Evolutionary conservation across 2,888 invertebrate species (phyloP).

Genomic region (Steinernema hermaphroditum): DNA sequence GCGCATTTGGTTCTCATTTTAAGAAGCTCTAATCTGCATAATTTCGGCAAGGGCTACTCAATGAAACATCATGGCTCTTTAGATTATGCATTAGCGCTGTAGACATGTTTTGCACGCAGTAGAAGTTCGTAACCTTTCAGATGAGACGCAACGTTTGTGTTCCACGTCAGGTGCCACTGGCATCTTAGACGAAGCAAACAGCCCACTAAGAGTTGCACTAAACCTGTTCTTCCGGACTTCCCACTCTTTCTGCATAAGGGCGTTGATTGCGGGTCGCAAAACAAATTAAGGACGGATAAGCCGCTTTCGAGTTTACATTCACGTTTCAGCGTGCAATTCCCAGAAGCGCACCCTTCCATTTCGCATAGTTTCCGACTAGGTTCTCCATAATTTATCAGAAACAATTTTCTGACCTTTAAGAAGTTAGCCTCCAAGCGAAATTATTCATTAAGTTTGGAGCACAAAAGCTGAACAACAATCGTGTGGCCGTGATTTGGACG

Average conservation of each 20-base stretch:
- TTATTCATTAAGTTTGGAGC: no score
- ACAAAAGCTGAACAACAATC: no score
- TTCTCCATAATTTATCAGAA: no score
- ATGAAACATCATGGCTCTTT: background rate
- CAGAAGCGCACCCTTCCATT: no score
- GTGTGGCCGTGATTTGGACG: no score
- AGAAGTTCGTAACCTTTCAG: background rate
- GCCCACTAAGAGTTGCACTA: background rate
- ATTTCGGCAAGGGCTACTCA: background rate
- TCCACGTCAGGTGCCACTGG: background rate
- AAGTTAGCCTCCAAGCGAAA: background rate
- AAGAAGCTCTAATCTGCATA: no score
- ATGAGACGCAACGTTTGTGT: background rate
- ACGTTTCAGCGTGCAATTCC: background rate
- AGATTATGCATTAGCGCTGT: background rate
- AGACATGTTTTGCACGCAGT: conserved; percentile 5
- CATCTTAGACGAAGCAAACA: background rate
- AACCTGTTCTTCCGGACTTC: no score
- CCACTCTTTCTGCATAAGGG: no score
- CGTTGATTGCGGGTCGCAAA: background rate
- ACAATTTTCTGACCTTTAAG: background rate
- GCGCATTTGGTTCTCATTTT: no score
- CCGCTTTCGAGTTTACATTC: background rate
- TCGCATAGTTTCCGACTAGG: no score
- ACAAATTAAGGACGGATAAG: conserved; percentile 5